Base-by-base conservation (phyloP, 1,140 invertebrate genomes). In the Nomia melanderi region DNA sequence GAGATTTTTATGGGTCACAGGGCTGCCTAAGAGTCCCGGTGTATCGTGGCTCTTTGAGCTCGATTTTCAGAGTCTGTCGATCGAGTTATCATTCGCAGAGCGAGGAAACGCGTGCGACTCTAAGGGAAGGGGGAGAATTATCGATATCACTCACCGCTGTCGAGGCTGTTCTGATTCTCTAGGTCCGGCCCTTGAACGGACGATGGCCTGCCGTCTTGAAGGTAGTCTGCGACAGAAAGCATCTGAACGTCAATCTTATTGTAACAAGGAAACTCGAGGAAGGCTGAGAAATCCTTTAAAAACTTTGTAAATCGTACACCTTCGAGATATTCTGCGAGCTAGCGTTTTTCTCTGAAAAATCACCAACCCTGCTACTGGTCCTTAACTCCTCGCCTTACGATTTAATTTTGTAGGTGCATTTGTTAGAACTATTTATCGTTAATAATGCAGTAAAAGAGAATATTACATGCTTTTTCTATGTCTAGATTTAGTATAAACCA, bases 91-190 rank as follows among this genome's bases (percentile, higher is more conserved):
- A 12, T 11, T 20, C n/a, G 20, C 7, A 14, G 41, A 44, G 20
- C 41, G 20, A 44, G 41, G 20, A n/a, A 17, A 56, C 7, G 6
- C 25, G 54, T 11, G 3, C n/a, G 11, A 60, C 11, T 9, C 3
- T 14, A 23, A 29, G 44, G 50, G 50, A 27, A n/a, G 4, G 20
- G 14, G 2, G 3, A 20, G 20, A 57, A 31, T 9, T 62, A n/a
- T 14, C 11, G 9, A 50, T 75, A 9, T 27, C 17, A 87, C 89
- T 90, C 71, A 90, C 89, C 89, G 63, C 89, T 90, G 65, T 90
- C 89, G 75, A 89, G 87, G 25, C 89, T 90, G 60, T 90, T 90
- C 54, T 90, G 89, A 83, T 90, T 90, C 23, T 90, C 89, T 69
- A 90, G 53, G 64, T 90, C 89, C 2, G 88, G 82, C 17, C 77